Evolutionary conservation across 2,888 invertebrate genomes (phyloP), one percentile per base, ranked within the genome.

Genomic region (Tachina grossa): DNA sequence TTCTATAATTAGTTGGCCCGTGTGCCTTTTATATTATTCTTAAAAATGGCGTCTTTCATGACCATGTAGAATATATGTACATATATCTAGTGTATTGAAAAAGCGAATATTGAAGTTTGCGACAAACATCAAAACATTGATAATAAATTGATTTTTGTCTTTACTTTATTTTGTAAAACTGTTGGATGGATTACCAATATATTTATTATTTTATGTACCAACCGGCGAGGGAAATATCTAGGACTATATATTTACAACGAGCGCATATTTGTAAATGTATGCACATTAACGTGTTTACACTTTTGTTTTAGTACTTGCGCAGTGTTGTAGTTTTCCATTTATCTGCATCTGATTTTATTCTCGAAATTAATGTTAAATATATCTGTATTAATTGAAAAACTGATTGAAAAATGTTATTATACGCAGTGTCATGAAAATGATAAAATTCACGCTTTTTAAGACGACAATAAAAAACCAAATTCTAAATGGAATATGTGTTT

Each of bases 301-400:
- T 75, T 79, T 77, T 31, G 31, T 31, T 74, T 68, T 2, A 19
- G 88, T 90, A 87, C 90, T 89, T 90, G 90, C 90, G 90, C 89
- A 76, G 83, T 85, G 76, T 76, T 79, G 79, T n/a, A 85, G 79
- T 75, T 75, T 74, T 69, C 31, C 57, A 47, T 31, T 31, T 31
- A 31, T 31, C 31, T 31, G 31, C 31, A 31, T 31, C 31, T 31
- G 6, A 31, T 31, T 31, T 31, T 31, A 31, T 31, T 31, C 31
- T 31, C 31, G 31, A 31, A 31, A 77, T 68, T 59, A 47, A 6
- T 74, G 9, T 78, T 69, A 47, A 43, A n/a, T 68, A 47, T 47
- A 53, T 65, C 65, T 51, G 19, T 45, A 78, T 69, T n/a, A 57
- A 72, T 57, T 43, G 51, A 49, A 57, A 63, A 66, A 82, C 53